phyloP scores from a whole-genome alignment of 2,113 vertebrate species.

The Opisthocomus hoazin region DNA sequence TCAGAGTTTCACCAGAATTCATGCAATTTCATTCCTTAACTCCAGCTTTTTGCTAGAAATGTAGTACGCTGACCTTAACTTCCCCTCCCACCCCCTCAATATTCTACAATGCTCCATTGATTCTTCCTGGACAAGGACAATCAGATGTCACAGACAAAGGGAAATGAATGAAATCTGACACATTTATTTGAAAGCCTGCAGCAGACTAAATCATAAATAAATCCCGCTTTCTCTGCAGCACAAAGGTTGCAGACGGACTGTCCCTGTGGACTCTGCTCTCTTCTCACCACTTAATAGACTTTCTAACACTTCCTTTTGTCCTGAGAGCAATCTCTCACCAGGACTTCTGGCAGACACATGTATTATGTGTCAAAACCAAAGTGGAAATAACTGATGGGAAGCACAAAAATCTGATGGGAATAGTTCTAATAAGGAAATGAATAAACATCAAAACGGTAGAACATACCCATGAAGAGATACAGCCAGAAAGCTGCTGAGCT shows the following conservation, averaged over 20 bases:
- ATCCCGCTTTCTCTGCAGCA: constrained; percentile 17
- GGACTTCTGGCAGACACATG: constrained; percentile 34
- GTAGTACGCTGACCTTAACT: neutral
- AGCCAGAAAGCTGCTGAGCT: neutral
- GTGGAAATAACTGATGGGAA: constrained; percentile 39
- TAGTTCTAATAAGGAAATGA: constrained; percentile 25
- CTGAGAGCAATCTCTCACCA: constrained; percentile 26
- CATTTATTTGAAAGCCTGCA: constrained; percentile 21
- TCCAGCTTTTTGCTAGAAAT: neutral
- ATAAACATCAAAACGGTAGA: constrained; percentile 16
- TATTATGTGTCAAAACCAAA: constrained; percentile 24
- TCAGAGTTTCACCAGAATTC: neutral
- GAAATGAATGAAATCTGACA: constrained; percentile 33
- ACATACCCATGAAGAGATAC: neutral
- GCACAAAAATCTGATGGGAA: constrained; percentile 40
- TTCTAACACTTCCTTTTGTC: constrained; percentile 40
- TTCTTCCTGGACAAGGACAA: neutral
- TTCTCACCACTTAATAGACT: constrained; percentile 29
- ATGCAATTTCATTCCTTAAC: neutral
- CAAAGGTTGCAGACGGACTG: constrained; percentile 43
- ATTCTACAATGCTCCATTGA: neutral
- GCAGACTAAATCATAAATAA: constrained; percentile 36
- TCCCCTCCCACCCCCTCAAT: neutral
- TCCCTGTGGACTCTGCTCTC: neutral
- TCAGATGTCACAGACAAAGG: constrained; percentile 9